Conservation (phyloP, 2,113 vertebrate species). For the Poecilia latipinna region DNA sequence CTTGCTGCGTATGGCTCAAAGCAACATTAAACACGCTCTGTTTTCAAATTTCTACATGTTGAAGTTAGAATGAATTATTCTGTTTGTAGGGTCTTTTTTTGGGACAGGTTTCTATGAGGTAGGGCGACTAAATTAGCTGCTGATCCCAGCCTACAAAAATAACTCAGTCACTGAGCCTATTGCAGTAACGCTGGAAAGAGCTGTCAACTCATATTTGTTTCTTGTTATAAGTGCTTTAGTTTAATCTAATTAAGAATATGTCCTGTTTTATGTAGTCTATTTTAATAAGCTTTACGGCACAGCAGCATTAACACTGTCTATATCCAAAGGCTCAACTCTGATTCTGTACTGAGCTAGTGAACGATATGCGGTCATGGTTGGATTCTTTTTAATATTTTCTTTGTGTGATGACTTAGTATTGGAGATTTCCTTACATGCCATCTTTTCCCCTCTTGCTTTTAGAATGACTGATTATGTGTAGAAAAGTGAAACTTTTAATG, state of each 20-base stretch:
- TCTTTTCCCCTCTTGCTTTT: no score
- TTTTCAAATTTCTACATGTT: neutral
- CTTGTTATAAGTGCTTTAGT: slow-evolving; percentile 20
- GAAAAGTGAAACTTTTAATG: neutral
- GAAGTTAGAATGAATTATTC: neutral
- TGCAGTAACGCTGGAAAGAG: neutral
- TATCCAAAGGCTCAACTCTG: neutral
- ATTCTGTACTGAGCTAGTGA: neutral
- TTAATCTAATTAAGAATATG: slow-evolving; percentile 35
- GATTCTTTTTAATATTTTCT: neutral
- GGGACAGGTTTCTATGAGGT: neutral
- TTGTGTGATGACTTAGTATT: neutral
- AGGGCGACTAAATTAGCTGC: neutral
- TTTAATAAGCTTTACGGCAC: slow-evolving; percentile 45
- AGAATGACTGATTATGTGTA: neutral
- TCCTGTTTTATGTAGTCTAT: slow-evolving; percentile 5
- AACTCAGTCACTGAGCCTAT: slow-evolving; percentile 2
- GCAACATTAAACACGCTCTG: neutral
- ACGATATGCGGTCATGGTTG: no score
- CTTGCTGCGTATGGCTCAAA: neutral
- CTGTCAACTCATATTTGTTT: slow-evolving; percentile 23
- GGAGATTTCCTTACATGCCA: neutral
- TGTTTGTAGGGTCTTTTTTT: neutral
- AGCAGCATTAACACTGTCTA: slow-evolving; percentile 40
- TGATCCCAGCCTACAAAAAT: neutral